Evolutionary conservation across 1,140 invertebrate genomes (phyloP).

Genomic region (Cyrtorhinus lividipennis): DNA sequence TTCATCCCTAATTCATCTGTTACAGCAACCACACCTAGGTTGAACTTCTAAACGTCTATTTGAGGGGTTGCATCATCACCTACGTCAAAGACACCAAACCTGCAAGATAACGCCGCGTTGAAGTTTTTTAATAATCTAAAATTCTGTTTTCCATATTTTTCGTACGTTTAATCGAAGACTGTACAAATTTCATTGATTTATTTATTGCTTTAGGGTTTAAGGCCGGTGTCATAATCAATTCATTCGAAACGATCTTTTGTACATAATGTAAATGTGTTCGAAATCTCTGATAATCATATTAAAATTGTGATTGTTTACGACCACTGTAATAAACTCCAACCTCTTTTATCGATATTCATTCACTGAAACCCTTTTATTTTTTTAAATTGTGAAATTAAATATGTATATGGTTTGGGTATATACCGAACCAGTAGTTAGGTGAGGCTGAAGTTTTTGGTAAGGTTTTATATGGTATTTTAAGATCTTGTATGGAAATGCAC

Average conservation of each 20-base stretch:
- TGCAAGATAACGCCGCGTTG: background rate
- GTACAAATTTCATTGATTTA: background rate
- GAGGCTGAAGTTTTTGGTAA: too few species aligned
- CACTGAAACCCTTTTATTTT: too few species aligned
- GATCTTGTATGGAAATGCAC: too few species aligned
- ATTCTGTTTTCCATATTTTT: background rate
- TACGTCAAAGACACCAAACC: constrained; percentile 1
- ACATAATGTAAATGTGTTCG: background rate
- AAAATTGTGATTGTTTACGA: background rate
- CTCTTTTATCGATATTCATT: background rate
- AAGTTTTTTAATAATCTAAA: background rate
- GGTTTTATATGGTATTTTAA: too few species aligned
- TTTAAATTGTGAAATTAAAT: too few species aligned
- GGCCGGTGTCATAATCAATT: background rate
- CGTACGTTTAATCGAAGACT: background rate
- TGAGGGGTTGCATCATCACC: background rate
- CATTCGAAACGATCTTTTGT: background rate
- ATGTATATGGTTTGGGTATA: too few species aligned
- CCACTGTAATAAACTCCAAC: background rate
- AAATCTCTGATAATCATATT: background rate
- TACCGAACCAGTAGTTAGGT: too few species aligned
- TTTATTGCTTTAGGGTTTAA: background rate
- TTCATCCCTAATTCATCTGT: too few species aligned
- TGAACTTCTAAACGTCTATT: constrained; percentile 12
- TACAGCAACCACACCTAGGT: constrained; percentile 15